Evolutionary conservation across 2,113 vertebrate species (phyloP).

Genomic region (Corythornis madagascariensis): DNA sequence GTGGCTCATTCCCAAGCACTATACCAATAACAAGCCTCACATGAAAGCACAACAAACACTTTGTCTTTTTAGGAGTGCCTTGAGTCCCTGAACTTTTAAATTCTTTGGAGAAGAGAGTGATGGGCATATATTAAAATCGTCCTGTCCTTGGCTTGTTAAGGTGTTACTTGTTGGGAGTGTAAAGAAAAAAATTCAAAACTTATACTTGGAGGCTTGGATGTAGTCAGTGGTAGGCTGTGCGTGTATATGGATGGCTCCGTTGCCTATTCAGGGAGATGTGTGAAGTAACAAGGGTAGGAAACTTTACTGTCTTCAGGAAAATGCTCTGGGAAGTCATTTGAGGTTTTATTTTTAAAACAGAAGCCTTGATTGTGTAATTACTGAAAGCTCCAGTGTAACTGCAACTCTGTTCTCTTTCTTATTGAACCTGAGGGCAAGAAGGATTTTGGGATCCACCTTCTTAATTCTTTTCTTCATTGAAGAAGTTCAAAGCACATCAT

Average conservation of each 20-base stretch:
- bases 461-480: neutral
- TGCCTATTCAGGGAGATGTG: neutral
- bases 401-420: neutral
- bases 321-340: neutral
- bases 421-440: neutral
- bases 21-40: neutral
- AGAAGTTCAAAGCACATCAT: neutral
- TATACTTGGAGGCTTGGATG: neutral
- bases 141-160: neutral
- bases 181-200: neutral
- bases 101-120: neutral
- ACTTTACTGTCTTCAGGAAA: neutral
- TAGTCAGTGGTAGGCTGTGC: fast-evolving
- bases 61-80: neutral
- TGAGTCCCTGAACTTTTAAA: neutral
- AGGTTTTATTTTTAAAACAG: neutral
- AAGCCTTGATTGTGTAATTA: neutral
- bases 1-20: neutral
- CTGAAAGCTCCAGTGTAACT: neutral
- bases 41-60: fast-evolving
- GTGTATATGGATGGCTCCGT: fast-evolving
- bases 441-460: neutral
- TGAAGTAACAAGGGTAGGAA: fast-evolving
- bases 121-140: neutral
- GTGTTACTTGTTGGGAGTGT: neutral